Evolutionary conservation across 1,140 invertebrate genomes (phyloP).

Genomic region (Cephus cinctus): DNA sequence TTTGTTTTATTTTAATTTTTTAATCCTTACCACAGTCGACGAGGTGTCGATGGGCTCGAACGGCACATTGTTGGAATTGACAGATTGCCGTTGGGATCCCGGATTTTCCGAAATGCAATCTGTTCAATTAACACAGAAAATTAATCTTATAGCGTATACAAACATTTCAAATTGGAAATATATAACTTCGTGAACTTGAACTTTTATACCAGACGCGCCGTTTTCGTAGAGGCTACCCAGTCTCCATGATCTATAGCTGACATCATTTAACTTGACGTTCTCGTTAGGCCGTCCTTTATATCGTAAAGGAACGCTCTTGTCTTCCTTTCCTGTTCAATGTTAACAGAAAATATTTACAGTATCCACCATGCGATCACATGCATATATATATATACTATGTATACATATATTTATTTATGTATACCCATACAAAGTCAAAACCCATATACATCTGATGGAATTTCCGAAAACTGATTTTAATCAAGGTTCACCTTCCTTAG

Average conservation of each 20-base stretch:
- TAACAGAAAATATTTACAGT: no score
- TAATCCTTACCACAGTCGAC: conserved; percentile 40
- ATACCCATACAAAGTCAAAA: no score
- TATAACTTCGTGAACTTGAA: no score
- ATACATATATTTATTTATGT: no score
- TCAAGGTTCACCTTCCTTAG: no score
- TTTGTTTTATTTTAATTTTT: not conserved
- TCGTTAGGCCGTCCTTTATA: conserved; percentile 33
- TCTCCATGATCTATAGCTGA: conserved; percentile 53
- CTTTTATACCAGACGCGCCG: no score
- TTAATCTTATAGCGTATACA: no score
- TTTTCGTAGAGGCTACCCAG: conserved; percentile 50
- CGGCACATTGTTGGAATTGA: conserved; percentile 33
- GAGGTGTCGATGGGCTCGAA: conserved; percentile 33
- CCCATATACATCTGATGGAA: no score
- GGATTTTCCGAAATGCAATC: conserved; percentile 38
- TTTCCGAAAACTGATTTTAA: no score
- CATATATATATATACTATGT: no score
- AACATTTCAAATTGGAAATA: no score
- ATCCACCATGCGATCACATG: no score
- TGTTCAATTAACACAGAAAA: conserved; percentile 14
- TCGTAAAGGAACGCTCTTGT: conserved; percentile 22
- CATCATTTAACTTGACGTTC: conserved; percentile 43
- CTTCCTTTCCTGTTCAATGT: conserved; percentile 27
- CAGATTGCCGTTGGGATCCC: conserved; percentile 27